Percentiles rank a stretch among this genome's conserved stretches.
Evolutionary conservation across 37 sponge, comb jelly and placozoan genomes (phyloP).

Genomic region (Eunapius fragilis): DNA sequence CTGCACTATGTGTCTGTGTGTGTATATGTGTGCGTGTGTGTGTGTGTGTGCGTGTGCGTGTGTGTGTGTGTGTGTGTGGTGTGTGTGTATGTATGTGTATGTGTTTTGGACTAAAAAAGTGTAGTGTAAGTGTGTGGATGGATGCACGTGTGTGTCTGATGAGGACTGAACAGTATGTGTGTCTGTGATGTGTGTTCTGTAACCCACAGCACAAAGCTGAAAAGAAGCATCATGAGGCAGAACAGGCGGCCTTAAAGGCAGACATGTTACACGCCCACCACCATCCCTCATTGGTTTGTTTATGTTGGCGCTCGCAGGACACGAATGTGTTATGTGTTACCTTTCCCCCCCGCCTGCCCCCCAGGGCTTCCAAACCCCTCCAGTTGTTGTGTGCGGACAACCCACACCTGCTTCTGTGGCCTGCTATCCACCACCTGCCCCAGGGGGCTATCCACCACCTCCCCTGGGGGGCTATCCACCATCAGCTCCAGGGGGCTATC

Average conservation of each 20-base stretch:
- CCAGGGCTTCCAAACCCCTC: constrained; percentile 7
- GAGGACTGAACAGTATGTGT: too few relatives aligned
- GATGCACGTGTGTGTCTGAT: too few relatives aligned
- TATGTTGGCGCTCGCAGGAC: too few relatives aligned
- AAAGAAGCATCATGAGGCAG: constrained; percentile 66
- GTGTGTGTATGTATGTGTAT: too few relatives aligned
- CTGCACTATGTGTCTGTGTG: too few relatives aligned
- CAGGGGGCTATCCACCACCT: background rate
- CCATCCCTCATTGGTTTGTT: constrained; percentile 22
- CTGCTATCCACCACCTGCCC: constrained; percentile 1
- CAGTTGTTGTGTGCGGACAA: constrained; percentile 57
- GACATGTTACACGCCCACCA: constrained; percentile 62
- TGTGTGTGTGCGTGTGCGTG: too few relatives aligned
- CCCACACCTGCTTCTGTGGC: constrained; percentile 24
- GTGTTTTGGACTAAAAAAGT: background rate
- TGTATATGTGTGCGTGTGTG: too few relatives aligned
- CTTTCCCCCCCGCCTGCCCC: too few relatives aligned
- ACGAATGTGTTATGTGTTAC: too few relatives aligned
- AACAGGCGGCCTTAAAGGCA: constrained; percentile 47
- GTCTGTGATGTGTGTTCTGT: too few relatives aligned
- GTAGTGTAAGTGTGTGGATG: background rate
- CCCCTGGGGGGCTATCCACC: constrained; percentile 18
- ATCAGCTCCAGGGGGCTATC: constrained; percentile 5
- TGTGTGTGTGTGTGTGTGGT: too few relatives aligned
- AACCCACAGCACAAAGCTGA: constrained; percentile 61